Conservation (phyloP, 2,888 invertebrate genomes). For the Sycophila texana region DNA sequence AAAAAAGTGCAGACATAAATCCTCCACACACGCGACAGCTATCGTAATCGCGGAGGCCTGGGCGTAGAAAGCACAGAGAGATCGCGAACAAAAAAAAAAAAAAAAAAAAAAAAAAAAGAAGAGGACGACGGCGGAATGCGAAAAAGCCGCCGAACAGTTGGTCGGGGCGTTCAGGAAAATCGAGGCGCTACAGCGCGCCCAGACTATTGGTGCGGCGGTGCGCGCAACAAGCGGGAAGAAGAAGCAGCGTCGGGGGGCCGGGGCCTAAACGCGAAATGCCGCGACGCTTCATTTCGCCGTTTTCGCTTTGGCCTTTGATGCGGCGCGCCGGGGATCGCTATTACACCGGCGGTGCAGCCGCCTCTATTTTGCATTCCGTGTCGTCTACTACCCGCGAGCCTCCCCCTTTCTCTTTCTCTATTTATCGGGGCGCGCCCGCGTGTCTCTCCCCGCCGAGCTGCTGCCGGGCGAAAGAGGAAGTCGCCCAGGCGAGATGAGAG, state of each 20-base stretch:
- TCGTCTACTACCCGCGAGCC: slow-evolving; percentile 62
- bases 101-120: no score
- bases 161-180: neutral
- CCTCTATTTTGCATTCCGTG: slow-evolving; percentile 73
- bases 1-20: neutral
- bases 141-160: neutral
- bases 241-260: no score
- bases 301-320: slow-evolving; percentile 68
- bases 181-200: neutral
- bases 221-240: slow-evolving; percentile 28
- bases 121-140: no score
- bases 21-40: neutral
- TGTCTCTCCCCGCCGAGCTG: slow-evolving; percentile 8
- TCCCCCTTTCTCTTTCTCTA: slow-evolving; percentile 51
- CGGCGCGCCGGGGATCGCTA: slow-evolving; percentile 27
- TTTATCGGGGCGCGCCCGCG: slow-evolving; percentile 25
- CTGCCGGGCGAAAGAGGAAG: slow-evolving; percentile 17
- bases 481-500: slow-evolving; percentile 13
- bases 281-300: slow-evolving; percentile 66
- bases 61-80: neutral
- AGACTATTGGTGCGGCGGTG: neutral
- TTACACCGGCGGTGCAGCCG: slow-evolving; percentile 60
- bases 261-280: slow-evolving; percentile 60
- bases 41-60: neutral
- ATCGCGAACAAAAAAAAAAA: neutral